Conservation (phyloP, 1,140 invertebrate species). For the Triops cancriformis region DNA sequence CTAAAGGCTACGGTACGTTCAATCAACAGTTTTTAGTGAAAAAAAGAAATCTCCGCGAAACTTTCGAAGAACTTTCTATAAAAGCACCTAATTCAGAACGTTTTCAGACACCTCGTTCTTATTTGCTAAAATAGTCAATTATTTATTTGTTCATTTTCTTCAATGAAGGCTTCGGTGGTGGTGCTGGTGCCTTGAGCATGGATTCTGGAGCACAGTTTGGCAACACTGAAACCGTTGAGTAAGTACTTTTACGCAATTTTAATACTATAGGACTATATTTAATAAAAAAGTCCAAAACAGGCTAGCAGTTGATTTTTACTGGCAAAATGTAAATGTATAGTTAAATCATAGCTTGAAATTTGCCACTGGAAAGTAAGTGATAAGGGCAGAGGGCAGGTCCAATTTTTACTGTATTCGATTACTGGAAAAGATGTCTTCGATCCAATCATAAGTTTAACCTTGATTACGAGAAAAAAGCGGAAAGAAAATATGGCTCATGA, state of each 20-base stretch:
- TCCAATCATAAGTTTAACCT: background rate
- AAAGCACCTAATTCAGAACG: no score
- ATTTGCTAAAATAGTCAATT: background rate
- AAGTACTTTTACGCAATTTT: slow-evolving; percentile 28
- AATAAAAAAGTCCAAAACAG: no score
- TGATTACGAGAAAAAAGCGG: background rate
- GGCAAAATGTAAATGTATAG: slow-evolving; percentile 17
- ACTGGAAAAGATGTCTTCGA: background rate
- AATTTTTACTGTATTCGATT: slow-evolving; percentile 16
- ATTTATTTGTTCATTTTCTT: slow-evolving; percentile 48
- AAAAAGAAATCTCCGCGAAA: no score
- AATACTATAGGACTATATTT: background rate
- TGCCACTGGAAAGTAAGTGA: slow-evolving; percentile 14
- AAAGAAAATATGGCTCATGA: background rate
- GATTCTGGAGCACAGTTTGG: slow-evolving; percentile 76
- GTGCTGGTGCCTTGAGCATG: slow-evolving; percentile 94
- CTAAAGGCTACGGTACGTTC: slow-evolving; percentile 61
- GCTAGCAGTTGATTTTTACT: background rate
- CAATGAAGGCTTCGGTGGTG: slow-evolving; percentile 82
- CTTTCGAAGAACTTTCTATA: no score
- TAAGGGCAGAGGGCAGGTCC: slow-evolving; percentile 15
- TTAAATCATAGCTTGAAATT: slow-evolving; percentile 15
- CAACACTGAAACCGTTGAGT: slow-evolving; percentile 30
- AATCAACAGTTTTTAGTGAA: no score
- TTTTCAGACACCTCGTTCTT: slow-evolving; percentile 40